A percentile compares a stretch with the other conserved stretches of the same genome.
phyloP scores from a whole-genome alignment of 2,888 invertebrate species.

The Drosophila paracracens region DNA sequence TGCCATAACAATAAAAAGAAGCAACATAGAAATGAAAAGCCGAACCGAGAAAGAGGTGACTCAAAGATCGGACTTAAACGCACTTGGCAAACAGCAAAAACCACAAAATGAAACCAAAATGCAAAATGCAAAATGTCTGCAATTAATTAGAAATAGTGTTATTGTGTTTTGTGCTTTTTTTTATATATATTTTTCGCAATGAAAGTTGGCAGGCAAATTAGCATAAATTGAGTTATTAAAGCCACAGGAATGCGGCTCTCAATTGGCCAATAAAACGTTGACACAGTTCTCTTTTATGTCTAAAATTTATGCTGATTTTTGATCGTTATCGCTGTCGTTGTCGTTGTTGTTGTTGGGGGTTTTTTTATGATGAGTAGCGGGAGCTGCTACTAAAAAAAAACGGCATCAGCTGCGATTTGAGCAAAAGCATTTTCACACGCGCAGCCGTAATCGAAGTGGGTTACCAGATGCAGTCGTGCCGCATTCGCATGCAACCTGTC shows the following conservation, averaged over 20 bases:
- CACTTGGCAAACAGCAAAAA: conserved; percentile 30
- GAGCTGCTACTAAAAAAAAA: conserved; percentile 23
- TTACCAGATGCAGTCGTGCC: conserved; percentile 79
- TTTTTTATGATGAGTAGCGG: conserved; percentile 59
- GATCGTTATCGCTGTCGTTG: conserved; percentile 50
- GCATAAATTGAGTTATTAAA: conserved; percentile 71
- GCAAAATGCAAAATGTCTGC: conserved; percentile 59
- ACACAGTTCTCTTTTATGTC: conserved; percentile 57
- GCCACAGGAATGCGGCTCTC: conserved; percentile 61
- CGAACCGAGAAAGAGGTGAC: conserved; percentile 15
- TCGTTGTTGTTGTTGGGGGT: conserved; percentile 1
- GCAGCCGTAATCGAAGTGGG: conserved; percentile 75
- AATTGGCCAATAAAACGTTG: conserved; percentile 53
- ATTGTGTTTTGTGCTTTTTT: not conserved
- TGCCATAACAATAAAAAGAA: conserved; percentile 53
- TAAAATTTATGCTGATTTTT: conserved; percentile 64
- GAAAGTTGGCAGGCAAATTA: conserved; percentile 57
- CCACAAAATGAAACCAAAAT: conserved; percentile 40
- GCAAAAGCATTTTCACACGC: conserved; percentile 69
- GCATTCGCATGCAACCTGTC: conserved; percentile 78
- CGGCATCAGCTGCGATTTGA: conserved; percentile 29
- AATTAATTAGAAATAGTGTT: conserved; percentile 50
- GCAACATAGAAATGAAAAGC: conserved; percentile 21
- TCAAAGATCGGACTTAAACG: conserved; percentile 26
- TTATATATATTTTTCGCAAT: conserved; percentile 39